A percentile compares a stretch with the other conserved stretches of the same genome.
Evolutionary conservation across 2,113 vertebrate species (phyloP).

Genomic region (Propithecus coquereli): DNA sequence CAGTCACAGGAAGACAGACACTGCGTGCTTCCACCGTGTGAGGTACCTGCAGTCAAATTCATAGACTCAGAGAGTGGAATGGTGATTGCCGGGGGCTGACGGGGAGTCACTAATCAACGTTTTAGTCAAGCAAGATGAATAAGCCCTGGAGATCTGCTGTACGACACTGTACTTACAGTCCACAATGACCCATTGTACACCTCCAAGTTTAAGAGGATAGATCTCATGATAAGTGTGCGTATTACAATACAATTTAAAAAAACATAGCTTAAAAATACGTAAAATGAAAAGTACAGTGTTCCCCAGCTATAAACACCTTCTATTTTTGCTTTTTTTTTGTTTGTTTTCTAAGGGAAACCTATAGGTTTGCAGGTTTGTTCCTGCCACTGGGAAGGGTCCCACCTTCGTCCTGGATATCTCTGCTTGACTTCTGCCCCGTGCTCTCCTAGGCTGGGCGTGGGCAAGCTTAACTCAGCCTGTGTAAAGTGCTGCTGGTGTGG

Average conservation of each 20-base stretch:
- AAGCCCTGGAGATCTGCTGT: not conserved
- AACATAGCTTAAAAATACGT: not conserved
- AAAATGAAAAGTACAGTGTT: not conserved
- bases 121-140: not conserved
- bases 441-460: not conserved
- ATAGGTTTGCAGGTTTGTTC: not conserved
- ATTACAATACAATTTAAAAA: not conserved
- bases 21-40: not conserved
- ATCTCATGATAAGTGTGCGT: not conserved
- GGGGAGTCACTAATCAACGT: not conserved
- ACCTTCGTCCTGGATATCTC: not conserved
- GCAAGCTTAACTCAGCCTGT: not conserved
- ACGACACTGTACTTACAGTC: not conserved
- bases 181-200: not conserved
- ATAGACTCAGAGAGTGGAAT: not conserved
- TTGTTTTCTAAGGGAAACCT: not conserved
- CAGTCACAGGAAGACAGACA: not conserved
- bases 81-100: not conserved
- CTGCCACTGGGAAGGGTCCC: not conserved
- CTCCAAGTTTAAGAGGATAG: not conserved
- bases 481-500: not conserved
- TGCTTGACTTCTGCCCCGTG: not conserved
- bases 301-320: not conserved
- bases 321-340: not conserved
- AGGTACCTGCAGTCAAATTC: not conserved